Percentiles rank a stretch among this genome's conserved stretches.
phyloP scores from a whole-genome alignment of 2,113 vertebrate genomes.

The Cervus canadensis region DNA sequence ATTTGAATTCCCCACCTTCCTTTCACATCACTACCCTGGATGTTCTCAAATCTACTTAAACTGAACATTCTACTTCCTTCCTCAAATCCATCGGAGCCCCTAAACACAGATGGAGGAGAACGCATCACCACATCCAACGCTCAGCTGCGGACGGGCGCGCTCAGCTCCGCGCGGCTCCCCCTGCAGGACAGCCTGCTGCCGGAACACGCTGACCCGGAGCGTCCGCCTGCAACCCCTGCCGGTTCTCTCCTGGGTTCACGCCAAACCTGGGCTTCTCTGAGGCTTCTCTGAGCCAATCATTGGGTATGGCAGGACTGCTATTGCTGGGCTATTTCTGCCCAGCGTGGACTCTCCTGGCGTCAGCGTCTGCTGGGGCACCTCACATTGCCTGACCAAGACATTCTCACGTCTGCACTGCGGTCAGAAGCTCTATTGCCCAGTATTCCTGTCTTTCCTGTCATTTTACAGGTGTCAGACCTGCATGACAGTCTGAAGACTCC shows the following conservation, averaged over 20 bases:
- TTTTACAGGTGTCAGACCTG: background rate
- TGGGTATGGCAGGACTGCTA: background rate
- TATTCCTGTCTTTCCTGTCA: background rate
- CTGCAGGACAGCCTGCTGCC: background rate
- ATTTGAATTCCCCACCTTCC: background rate
- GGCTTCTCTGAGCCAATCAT: background rate
- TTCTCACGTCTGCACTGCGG: background rate
- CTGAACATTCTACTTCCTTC: background rate
- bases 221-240: accelerated
- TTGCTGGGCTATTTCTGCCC: background rate
- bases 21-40: background rate
- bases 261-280: background rate
- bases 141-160: accelerated
- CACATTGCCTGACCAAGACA: background rate
- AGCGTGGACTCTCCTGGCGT: accelerated
- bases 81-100: background rate
- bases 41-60: background rate
- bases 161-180: background rate
- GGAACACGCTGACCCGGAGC: background rate
- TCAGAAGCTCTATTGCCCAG: background rate
- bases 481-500: background rate
- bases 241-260: background rate
- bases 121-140: accelerated
- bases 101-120: background rate
- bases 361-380: background rate